Evolutionary conservation across 2,113 vertebrate genomes (phyloP), one percentile per base, ranked within the genome.

Genomic region (Thunnus maccoyii): DNA sequence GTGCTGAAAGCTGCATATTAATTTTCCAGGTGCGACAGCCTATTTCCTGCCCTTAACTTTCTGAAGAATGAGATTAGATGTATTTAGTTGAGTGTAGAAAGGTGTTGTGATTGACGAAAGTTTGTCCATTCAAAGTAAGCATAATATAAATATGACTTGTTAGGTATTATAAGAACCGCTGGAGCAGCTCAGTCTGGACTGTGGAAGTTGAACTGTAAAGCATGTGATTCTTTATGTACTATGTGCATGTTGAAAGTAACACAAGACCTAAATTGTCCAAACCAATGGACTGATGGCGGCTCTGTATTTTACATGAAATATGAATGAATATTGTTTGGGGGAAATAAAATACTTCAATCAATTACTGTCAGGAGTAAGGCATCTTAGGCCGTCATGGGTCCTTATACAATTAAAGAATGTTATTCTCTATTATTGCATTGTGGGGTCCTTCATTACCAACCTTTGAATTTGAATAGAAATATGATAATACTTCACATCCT

Each of bases 221-320:
- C n/a, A 68, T 80, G 68, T 76, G 32, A 46, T 46, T 69, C 36
- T 77, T 27, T 72, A 36, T 0, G 1, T 54, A 4, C 66, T 72
- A 62, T 80, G 50, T 75, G 22, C 22, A 72, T 80, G 76, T 60
- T 62, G 25, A 76, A 78, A 41, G 32, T 36, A 75, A 27, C 55
- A 44, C 20, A 70, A 76, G 1, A 44, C 20, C 0, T 18, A 51
- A 22, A 17, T 62, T 72, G 13, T 72, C n/a, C 6, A 76, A 52
- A 64, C n/a, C 65, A n/a, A 62, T 64, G 10, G 22, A 60, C 41
- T 47, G 41, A 65, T 82, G 57, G 56, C 30, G 56, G 25, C 63
- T 36, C 17, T 77, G 30, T 5, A 44, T 57, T 83, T 60, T n/a
- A 25, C 13, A 22, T 50, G 16, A 54, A 58, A 17, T 6, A 70